Base-by-base conservation (phyloP, 2,888 invertebrate species). In the Leucophenga montana region DNA sequence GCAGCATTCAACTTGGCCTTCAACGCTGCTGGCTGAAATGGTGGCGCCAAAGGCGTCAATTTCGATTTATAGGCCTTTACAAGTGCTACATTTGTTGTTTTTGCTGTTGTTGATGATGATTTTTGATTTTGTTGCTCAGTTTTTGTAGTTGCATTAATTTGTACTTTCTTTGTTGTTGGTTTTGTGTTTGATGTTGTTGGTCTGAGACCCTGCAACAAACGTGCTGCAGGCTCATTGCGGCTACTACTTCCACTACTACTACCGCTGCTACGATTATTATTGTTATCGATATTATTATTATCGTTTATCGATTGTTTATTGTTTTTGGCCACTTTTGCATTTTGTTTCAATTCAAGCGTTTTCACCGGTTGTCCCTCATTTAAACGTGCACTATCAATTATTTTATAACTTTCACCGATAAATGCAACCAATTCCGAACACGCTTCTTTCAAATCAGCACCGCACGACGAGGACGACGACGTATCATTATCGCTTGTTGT, bases 1-100 rank as follows among this genome's bases (percentile, higher is more conserved):
- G 68, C 65, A 11, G 69, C 50, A n/a, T 72, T 75, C 50, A 72
- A 14, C 66, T 81, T 77, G 57, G 78, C 76, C 71, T 79, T 79
- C 9, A 73, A 62, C 5, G 82, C 78, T 0, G 86, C 80, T 0
- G 86, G 86, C 64, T 85, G 81, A 75, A 86, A 86, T 4, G 86
- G 83, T 39, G 86, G 87, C 18, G 86, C 86, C 73, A 86, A 68
- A 0, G 86, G 86, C 3, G 86, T 86, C 46, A 86, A 68, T 67
- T 87, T 86, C 18, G 86, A 86, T 71, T 87, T 82, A 39, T 82
- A 80, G 6, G 86, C 87, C 67, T 84, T 85, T 9, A 84, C 66
- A 69, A 83, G 46, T 22, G 62, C 62, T 20, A 62, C 39, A 46
- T 27, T 64, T 6, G 48, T 48, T 9, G 16, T 11, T n/a, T n/a